phyloP scores from a whole-genome alignment of 2,113 vertebrate genomes.

The Chaetodon trifascialis region DNA sequence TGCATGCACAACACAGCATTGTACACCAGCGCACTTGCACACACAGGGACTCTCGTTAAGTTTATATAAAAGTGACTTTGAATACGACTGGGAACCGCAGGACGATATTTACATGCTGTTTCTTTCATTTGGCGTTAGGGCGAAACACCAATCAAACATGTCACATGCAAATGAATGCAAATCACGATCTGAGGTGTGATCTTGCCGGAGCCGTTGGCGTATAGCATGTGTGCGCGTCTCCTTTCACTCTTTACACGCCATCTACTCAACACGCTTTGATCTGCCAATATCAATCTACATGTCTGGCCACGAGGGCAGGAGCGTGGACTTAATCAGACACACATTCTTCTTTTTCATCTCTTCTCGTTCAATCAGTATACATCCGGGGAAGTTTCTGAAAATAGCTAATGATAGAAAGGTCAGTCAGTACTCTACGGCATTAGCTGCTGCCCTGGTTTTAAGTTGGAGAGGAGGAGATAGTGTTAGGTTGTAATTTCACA shows the following conservation, averaged over 20 bases:
- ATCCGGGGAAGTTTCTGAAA: slow-evolving; percentile 59
- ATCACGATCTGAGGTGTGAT: slow-evolving; percentile 39
- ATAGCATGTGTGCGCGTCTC: slow-evolving; percentile 22
- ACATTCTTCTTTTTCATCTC: slow-evolving; percentile 52
- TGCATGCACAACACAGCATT: not conserved
- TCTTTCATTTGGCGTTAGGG: slow-evolving; percentile 38
- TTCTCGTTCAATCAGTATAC: slow-evolving; percentile 42
- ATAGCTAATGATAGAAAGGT: slow-evolving; percentile 62
- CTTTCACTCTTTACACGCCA: slow-evolving; percentile 37
- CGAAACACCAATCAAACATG: slow-evolving; percentile 49
- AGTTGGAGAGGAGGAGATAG: slow-evolving; percentile 47
- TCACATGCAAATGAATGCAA: slow-evolving; percentile 45
- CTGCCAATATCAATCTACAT: slow-evolving; percentile 56
- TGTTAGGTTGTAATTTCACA: slow-evolving; percentile 71
- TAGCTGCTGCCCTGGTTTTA: slow-evolving; percentile 44
- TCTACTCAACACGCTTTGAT: slow-evolving; percentile 65
- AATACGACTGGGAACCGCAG: not conserved
- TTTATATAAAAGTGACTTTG: not conserved
- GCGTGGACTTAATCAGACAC: slow-evolving; percentile 19
- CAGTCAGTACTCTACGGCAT: slow-evolving; percentile 41
- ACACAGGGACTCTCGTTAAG: not conserved
- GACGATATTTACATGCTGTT: slow-evolving; percentile 17
- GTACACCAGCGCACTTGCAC: not conserved
- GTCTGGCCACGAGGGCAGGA: slow-evolving; percentile 15
- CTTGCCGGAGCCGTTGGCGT: slow-evolving; percentile 16